Evolutionary conservation across 1,140 invertebrate genomes (phyloP).

Genomic region (Archegozetes longisetosus): DNA sequence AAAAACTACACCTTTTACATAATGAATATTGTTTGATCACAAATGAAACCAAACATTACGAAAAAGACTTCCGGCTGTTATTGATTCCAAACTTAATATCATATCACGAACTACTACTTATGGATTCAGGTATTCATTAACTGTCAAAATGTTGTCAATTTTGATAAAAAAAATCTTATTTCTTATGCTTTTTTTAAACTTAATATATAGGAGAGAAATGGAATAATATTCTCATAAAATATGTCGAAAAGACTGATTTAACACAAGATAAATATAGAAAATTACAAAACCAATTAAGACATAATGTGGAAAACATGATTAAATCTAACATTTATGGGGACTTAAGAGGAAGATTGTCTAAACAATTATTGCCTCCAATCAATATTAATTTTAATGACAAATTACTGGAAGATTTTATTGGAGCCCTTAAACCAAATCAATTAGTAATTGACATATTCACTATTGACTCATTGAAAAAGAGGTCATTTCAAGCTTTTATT

Average conservation of each 20-base stretch:
- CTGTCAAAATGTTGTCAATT: slow-evolving; percentile 35
- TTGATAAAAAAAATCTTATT: slow-evolving; percentile 10
- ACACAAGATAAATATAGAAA: slow-evolving; percentile 25
- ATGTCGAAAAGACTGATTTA: slow-evolving; percentile 28
- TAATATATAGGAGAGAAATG: slow-evolving; percentile 21
- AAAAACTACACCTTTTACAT: slow-evolving; percentile 71
- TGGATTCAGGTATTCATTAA: slow-evolving; percentile 43
- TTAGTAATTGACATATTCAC: slow-evolving; percentile 79
- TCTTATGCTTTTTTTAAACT: slow-evolving; percentile 6
- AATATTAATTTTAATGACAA: slow-evolving; percentile 58
- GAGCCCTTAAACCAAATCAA: slow-evolving; percentile 52
- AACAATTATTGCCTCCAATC: slow-evolving; percentile 38
- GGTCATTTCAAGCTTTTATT: too few relatives aligned
- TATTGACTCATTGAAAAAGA: slow-evolving; percentile 33
- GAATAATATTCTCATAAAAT: slow-evolving; percentile 29
- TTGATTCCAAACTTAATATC: slow-evolving; percentile 68
- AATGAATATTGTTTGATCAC: slow-evolving; percentile 85
- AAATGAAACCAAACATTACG: slow-evolving; percentile 71
- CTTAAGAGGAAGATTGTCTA: slow-evolving; percentile 25
- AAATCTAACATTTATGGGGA: slow-evolving; percentile 29
- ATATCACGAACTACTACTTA: slow-evolving; percentile 64
- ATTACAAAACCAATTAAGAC: slow-evolving; percentile 24
- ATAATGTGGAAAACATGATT: slow-evolving; percentile 25
- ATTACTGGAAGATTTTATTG: slow-evolving; percentile 45
- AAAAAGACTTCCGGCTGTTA: slow-evolving; percentile 63